Conservation (phyloP, 2,888 invertebrate genomes). For the Hymenopus coronatus region DNA sequence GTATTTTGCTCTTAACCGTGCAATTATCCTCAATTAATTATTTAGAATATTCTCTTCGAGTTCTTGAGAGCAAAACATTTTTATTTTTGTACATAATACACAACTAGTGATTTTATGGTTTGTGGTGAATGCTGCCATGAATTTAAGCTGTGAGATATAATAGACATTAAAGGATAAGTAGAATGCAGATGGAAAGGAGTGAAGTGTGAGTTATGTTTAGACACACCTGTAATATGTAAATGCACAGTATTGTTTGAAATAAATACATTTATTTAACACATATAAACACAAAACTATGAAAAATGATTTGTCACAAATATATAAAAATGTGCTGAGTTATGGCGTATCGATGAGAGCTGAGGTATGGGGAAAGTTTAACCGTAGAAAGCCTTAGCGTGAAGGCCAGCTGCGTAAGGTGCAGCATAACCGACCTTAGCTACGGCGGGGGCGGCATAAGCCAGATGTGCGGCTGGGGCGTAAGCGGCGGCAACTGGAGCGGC, state of each 20-base stretch:
- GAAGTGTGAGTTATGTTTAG: too few species aligned
- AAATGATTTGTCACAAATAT: neutral
- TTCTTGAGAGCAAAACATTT: too few species aligned
- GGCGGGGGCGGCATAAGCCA: slow-evolving; percentile 33
- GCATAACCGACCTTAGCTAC: slow-evolving; percentile 36
- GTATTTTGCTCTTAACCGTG: too few species aligned
- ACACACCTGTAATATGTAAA: neutral
- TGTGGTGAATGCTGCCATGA: too few species aligned
- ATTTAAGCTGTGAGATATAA: too few species aligned
- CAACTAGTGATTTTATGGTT: too few species aligned
- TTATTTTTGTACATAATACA: too few species aligned
- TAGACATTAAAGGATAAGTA: too few species aligned
- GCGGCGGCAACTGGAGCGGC: slow-evolving; percentile 34
- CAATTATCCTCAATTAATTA: too few species aligned
- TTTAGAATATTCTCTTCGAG: too few species aligned
- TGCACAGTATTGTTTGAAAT: neutral
- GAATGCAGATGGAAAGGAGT: too few species aligned
- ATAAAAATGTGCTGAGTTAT: neutral
- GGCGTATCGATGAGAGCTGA: neutral
- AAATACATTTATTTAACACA: neutral
- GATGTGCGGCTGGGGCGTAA: slow-evolving; percentile 24
- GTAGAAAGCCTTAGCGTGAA: neutral
- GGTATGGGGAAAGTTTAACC: neutral
- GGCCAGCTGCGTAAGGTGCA: neutral
- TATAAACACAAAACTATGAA: neutral